Percentiles rank a stretch among this genome's conserved stretches.
These are phyloP conservation scores for Pseudomyrmex concolor DNA, from an alignment of 1,140 invertebrate species.

Conservation along the genomic window DNA sequence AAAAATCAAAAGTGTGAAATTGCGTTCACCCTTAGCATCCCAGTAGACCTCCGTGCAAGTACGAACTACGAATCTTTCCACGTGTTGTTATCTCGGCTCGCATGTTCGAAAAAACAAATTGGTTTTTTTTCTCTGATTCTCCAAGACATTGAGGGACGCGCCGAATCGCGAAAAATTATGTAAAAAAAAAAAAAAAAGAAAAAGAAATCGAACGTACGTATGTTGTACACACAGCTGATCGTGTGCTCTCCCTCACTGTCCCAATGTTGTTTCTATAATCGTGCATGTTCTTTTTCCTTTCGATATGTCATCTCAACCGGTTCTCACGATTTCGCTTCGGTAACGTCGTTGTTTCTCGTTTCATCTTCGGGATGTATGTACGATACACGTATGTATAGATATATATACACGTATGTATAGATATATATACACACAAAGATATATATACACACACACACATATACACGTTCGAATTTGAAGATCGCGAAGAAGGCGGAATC, in stretches of 20 bases:
- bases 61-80: constrained; percentile 69
- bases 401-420: too few relatives aligned
- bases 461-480: not conserved
- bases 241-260: not conserved
- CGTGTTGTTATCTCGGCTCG: constrained; percentile 69
- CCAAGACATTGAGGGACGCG: not conserved
- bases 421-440: too few relatives aligned
- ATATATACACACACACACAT: not conserved
- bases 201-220: too few relatives aligned
- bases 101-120: constrained; percentile 68
- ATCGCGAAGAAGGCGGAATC: constrained; percentile 20
- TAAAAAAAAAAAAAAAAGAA: too few relatives aligned
- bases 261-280: constrained; percentile 41
- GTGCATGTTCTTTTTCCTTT: constrained; percentile 56
- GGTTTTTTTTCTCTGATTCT: not conserved
- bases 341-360: constrained; percentile 6
- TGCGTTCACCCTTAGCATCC: constrained; percentile 67
- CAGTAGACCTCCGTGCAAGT: constrained; percentile 66
- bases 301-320: constrained; percentile 47
- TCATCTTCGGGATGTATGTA: too few relatives aligned
- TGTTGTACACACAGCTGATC: not conserved
- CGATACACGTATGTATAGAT: too few relatives aligned
- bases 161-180: not conserved
- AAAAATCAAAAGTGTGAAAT: constrained; percentile 57
- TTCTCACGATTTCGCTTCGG: constrained; percentile 44